phyloP scores from a whole-genome alignment of 2,113 vertebrate genomes.

The Mystacornis crossleyi region DNA sequence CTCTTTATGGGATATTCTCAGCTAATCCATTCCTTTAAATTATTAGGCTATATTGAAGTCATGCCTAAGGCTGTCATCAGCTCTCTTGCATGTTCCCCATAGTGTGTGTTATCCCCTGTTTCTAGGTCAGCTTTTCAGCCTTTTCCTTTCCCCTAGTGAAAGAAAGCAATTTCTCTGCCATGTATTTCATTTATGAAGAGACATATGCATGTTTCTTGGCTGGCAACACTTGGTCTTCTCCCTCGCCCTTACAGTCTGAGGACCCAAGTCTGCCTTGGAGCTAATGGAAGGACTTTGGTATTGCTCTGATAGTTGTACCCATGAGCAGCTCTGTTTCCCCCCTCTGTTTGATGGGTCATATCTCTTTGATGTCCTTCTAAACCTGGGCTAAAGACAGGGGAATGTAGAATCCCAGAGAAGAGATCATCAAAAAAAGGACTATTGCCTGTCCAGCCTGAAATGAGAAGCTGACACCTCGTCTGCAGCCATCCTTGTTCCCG shows the following conservation, averaged over 20 bases:
- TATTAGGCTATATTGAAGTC: slow-evolving; percentile 44
- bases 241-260: rapidly evolving
- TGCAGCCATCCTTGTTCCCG: background rate
- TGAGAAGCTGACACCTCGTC: background rate
- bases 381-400: background rate
- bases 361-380: background rate
- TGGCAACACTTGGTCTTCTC: background rate
- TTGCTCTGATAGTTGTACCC: background rate
- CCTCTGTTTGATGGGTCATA: background rate
- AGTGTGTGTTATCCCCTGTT: slow-evolving; percentile 17
- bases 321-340: background rate
- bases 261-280: background rate
- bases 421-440: background rate
- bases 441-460: background rate
- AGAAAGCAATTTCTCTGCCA: background rate
- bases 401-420: background rate
- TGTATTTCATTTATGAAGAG: background rate
- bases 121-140: slow-evolving; percentile 47
- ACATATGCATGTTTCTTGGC: background rate
- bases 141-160: background rate
- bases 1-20: slow-evolving; percentile 23
- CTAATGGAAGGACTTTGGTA: background rate
- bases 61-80: slow-evolving; percentile 42
- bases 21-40: slow-evolving; percentile 46
- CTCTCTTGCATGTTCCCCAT: background rate